Evolutionary conservation across 2,888 invertebrate genomes (phyloP), one percentile per base, ranked within the genome.

Genomic region (Diplazon laetatorius): DNA sequence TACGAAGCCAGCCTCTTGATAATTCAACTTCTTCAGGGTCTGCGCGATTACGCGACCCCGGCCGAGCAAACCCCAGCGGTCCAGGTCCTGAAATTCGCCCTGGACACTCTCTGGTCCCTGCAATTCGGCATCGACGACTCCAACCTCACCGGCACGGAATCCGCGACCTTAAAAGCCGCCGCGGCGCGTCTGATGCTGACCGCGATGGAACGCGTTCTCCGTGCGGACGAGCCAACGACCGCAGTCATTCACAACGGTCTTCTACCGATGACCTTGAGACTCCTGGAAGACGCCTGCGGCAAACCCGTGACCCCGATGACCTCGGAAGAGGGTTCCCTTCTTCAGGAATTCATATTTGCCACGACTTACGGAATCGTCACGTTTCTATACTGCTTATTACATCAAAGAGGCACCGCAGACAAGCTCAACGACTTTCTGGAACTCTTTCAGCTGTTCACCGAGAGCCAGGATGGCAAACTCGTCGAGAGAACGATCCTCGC

Each of bases 311-410:
- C 55, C 0, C 76, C 80, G 1, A 12, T 78, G 5, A 84, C 82
- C 0, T 81, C 84, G 0, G 89, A 91, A 74, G 93, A 93, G 86
- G 92, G 93, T 9, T 91, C 92, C 18, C 91, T 93, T 80, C 86
- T 93, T 81, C 93, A 94, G 83, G 93, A 93, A 86, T 94, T 93
- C 81, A 92, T 94, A 3, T 94, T 94, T 86, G 94, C 93, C 0
- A 91, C 93, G 3, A 92, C 92, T 10, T 94, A 93, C 82, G 93
- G 93, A 0, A 91, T 93, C 46, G 91, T 93, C 0, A 93, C 93
- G 0, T 93, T 94, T 86, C 92, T 94, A 69, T 93, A 94, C 81
- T 93, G 93, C 74, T 86, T 94, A 6, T 85, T 94, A 30, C 92
- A 93, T 89, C 93, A 93, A 71, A 84, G 88, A 25, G 86, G 84